Evolutionary conservation across 2,113 vertebrate genomes (phyloP).

Genomic region (Colaptes auratus): DNA sequence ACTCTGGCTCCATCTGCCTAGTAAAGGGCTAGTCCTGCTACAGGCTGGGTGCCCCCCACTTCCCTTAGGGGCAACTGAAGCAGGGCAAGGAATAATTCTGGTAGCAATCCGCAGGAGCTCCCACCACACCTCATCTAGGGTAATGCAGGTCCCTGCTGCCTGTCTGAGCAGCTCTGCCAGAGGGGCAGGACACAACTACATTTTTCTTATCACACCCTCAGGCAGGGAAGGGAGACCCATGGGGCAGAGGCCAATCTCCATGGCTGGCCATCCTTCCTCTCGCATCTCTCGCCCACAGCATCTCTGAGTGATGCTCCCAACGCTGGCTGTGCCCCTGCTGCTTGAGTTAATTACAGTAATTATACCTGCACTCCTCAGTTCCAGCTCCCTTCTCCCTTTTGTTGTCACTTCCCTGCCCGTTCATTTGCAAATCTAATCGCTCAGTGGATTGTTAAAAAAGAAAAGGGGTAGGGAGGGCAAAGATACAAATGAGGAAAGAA

Average conservation of each 20-base stretch:
- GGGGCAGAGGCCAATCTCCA: background rate
- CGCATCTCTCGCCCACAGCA: background rate
- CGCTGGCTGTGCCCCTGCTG: constrained; percentile 71
- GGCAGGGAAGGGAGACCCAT: rapidly evolving
- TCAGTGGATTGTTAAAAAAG: constrained; percentile 61
- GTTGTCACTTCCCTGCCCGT: constrained; percentile 78
- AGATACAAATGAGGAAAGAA: constrained; percentile 46
- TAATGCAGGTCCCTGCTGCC: background rate
- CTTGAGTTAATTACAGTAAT: constrained; percentile 84
- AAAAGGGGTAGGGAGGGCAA: constrained; percentile 55
- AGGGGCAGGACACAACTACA: rapidly evolving
- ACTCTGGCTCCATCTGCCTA: rapidly evolving
- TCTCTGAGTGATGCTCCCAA: constrained; percentile 31
- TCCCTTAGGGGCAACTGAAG: background rate
- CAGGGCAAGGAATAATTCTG: background rate
- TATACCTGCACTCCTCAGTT: constrained; percentile 78
- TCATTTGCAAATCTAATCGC: constrained; percentile 83
- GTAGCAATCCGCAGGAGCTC: rapidly evolving
- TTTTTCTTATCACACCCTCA: background rate
- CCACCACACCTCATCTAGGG: background rate
- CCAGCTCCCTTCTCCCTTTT: constrained; percentile 76
- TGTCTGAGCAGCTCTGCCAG: rapidly evolving
- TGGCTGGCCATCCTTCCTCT: background rate
- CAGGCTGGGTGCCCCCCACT: background rate
- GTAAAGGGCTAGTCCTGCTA: background rate